These are phyloP conservation scores for Epicampocera succincta DNA, from an alignment of 2,888 invertebrate genomes.

Conservation along the genomic window DNA sequence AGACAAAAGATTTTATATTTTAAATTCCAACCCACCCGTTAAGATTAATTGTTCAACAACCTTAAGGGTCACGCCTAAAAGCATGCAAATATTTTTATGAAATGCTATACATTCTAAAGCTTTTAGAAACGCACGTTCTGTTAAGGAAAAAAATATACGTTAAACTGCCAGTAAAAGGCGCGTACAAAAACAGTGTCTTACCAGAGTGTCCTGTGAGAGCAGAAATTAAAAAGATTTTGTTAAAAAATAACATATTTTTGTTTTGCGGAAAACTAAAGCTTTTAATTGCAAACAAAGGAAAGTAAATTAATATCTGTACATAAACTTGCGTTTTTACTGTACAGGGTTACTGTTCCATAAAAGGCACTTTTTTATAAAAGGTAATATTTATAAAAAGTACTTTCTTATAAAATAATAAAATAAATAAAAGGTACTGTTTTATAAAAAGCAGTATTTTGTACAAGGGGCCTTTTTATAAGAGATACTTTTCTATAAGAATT, in stretches of 20 bases:
- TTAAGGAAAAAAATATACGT: background rate
- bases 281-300: no score
- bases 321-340: no score
- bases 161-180: background rate
- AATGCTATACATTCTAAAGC: background rate
- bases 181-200: constrained; percentile 33
- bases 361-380: no score
- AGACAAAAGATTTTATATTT: background rate
- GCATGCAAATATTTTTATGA: background rate
- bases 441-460: background rate
- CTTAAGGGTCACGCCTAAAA: constrained; percentile 24
- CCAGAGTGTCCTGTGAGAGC: constrained; percentile 52
- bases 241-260: constrained; percentile 10
- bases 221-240: constrained; percentile 39
- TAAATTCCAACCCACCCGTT: background rate
- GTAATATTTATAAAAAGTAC: background rate
- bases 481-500: no score
- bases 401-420: no score
- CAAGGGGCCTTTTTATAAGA: background rate
- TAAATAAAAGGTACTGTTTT: background rate
- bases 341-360: no score
- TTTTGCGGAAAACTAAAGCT: background rate
- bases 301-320: no score
- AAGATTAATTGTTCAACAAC: background rate
- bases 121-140: background rate